Evolutionary conservation across 2,113 vertebrate genomes (phyloP).

Genomic region (Phrynocephalus versicolor): DNA sequence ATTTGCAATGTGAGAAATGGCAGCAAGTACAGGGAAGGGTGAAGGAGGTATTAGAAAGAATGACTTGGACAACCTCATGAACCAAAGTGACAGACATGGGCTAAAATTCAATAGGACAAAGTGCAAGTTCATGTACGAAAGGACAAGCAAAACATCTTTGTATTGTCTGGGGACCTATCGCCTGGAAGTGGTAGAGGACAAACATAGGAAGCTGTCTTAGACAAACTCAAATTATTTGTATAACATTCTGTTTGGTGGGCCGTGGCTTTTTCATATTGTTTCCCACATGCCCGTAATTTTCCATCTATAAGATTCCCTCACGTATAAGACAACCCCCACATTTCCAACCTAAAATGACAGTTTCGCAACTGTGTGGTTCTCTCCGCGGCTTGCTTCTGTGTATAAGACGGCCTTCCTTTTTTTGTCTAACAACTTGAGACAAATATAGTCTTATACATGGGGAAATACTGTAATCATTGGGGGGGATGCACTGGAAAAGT

Average conservation of each 20-base stretch:
- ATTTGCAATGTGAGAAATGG: background rate
- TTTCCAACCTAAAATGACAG: no score
- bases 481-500: no score
- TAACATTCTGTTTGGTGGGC: background rate
- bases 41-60: background rate
- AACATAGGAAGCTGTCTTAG: background rate
- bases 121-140: background rate
- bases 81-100: background rate
- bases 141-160: background rate
- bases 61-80: background rate
- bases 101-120: background rate
- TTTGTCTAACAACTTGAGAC: no score
- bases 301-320: no score
- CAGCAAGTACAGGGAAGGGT: background rate
- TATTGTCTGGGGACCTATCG: background rate
- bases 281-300: no score
- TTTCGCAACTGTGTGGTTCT: no score
- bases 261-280: background rate
- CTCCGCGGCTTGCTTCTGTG: no score
- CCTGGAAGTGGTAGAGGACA: background rate
- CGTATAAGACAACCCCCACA: no score
- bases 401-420: no score
- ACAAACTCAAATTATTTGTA: background rate
- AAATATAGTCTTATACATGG: no score
- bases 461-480: no score